Conservation (phyloP, 2,888 invertebrate genomes). For the Scaptomyza parva region DNA sequence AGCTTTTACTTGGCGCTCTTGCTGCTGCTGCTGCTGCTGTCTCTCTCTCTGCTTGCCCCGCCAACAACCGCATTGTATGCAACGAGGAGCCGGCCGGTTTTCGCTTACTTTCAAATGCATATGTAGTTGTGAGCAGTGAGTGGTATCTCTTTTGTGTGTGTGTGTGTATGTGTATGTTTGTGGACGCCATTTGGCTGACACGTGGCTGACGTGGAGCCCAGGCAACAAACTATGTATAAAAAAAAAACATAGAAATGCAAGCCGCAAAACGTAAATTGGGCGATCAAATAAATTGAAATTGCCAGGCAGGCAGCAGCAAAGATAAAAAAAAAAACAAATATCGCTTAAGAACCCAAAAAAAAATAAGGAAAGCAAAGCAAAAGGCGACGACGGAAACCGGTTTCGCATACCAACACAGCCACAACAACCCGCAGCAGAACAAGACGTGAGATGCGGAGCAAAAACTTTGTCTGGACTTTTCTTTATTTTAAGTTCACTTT, state of each 20-base stretch:
- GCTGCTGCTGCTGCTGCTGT: neutral
- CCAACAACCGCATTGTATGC: slow-evolving; percentile 44
- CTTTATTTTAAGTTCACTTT: slow-evolving; percentile 79
- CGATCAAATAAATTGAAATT: slow-evolving; percentile 19
- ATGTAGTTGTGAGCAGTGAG: slow-evolving; percentile 19
- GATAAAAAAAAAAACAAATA: slow-evolving; percentile 19
- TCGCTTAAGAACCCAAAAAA: slow-evolving; percentile 16
- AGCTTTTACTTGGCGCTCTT: slow-evolving; percentile 67
- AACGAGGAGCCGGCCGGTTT: slow-evolving; percentile 71
- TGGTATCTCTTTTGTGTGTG: slow-evolving; percentile 18
- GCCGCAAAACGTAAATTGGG: slow-evolving; percentile 35
- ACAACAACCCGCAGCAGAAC: slow-evolving; percentile 12
- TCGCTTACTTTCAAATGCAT: slow-evolving; percentile 34
- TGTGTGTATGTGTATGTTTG: slow-evolving; percentile 26
- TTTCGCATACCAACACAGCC: slow-evolving; percentile 43
- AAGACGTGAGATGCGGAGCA: slow-evolving; percentile 41
- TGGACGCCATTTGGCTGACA: slow-evolving; percentile 77
- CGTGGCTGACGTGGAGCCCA: slow-evolving; percentile 72
- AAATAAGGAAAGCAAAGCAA: slow-evolving; percentile 36
- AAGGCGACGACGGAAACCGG: slow-evolving; percentile 65
- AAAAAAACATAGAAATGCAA: slow-evolving; percentile 42
- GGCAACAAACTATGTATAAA: slow-evolving; percentile 23
- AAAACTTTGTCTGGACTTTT: slow-evolving; percentile 77
- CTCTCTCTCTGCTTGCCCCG: neutral
- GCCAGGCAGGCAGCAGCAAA: slow-evolving; percentile 51